Evolutionary conservation across 2,888 invertebrate genomes (phyloP).

Genomic region (Rhogogaster chlorosoma): DNA sequence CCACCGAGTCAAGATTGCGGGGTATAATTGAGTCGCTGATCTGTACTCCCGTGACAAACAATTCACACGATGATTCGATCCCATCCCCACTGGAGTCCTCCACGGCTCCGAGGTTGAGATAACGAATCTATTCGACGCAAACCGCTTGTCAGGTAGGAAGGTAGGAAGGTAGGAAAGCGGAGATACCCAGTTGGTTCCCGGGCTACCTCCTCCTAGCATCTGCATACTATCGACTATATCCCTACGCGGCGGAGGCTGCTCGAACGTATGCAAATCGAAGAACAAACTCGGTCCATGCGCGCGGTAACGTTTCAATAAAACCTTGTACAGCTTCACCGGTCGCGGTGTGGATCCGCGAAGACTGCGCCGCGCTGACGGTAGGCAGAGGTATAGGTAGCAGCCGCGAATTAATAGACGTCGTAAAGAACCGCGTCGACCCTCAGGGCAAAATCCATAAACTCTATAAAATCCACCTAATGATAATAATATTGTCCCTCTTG

Average conservation of each 20-base stretch:
- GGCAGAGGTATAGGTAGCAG: constrained; percentile 49
- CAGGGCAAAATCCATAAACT: constrained; percentile 65
- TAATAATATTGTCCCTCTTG: constrained; percentile 62
- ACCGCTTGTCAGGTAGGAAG: constrained; percentile 47
- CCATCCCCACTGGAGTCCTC: constrained; percentile 8
- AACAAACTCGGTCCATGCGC: constrained; percentile 43
- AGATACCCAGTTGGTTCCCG: constrained; percentile 10
- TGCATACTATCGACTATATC: constrained; percentile 67
- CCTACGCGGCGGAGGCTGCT: constrained; percentile 24
- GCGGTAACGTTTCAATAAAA: constrained; percentile 54
- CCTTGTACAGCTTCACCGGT: constrained; percentile 39
- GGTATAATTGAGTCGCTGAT: constrained; percentile 69
- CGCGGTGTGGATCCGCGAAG: not conserved
- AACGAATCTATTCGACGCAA: constrained; percentile 68
- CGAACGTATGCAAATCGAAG: constrained; percentile 48
- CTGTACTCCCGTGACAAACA: constrained; percentile 67
- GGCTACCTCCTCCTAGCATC: constrained; percentile 57
- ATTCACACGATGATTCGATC: constrained; percentile 53
- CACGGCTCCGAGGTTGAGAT: constrained; percentile 59
- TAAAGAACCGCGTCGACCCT: constrained; percentile 58
- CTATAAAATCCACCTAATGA: constrained; percentile 65
- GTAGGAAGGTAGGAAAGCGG: constrained; percentile 24
- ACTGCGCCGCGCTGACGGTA: not conserved
- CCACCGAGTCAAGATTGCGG: not conserved
- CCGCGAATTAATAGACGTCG: constrained; percentile 62